These are phyloP conservation scores for Rhineura floridana DNA, from an alignment of 2,113 vertebrate genomes.

Conservation along the genomic window DNA sequence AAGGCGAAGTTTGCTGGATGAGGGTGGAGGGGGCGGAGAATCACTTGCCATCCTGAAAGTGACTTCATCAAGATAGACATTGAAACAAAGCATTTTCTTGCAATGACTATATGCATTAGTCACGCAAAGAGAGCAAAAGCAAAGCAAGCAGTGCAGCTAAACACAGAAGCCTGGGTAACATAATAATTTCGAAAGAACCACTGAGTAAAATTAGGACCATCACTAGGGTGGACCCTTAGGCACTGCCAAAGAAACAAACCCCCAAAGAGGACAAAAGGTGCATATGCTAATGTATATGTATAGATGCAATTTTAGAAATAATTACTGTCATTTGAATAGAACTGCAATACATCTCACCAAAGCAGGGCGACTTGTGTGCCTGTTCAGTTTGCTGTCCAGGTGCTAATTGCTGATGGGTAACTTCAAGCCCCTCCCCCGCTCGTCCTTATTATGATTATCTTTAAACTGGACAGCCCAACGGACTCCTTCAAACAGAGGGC, in stretches of 20 bases:
- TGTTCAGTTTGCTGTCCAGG: not conserved
- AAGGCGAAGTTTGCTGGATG: constrained; percentile 54
- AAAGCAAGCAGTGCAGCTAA: constrained; percentile 62
- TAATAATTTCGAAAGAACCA: constrained; percentile 62
- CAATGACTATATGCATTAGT: constrained; percentile 57
- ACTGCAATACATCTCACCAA: too few relatives aligned
- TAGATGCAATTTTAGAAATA: not conserved
- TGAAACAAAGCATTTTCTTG: constrained; percentile 56
- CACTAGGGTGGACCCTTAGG: not conserved
- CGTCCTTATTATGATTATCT: too few relatives aligned
- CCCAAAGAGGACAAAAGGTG: not conserved
- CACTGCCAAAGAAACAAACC: not conserved
- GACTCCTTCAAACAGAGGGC: too few relatives aligned
- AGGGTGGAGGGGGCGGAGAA: constrained; percentile 33
- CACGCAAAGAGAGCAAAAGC: constrained; percentile 56
- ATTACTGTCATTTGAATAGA: too few relatives aligned
- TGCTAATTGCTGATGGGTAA: not conserved
- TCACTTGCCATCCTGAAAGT: not conserved
- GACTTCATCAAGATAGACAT: constrained; percentile 27
- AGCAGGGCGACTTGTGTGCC: not conserved
- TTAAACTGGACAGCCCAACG: too few relatives aligned
- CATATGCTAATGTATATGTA: too few relatives aligned
- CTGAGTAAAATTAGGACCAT: constrained; percentile 33
- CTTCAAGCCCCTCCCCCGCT: not conserved
- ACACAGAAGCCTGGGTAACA: constrained; percentile 46